These are phyloP conservation scores for Drosophila emarginata DNA, from an alignment of 2,888 invertebrate genomes.

Conservation along the genomic window DNA sequence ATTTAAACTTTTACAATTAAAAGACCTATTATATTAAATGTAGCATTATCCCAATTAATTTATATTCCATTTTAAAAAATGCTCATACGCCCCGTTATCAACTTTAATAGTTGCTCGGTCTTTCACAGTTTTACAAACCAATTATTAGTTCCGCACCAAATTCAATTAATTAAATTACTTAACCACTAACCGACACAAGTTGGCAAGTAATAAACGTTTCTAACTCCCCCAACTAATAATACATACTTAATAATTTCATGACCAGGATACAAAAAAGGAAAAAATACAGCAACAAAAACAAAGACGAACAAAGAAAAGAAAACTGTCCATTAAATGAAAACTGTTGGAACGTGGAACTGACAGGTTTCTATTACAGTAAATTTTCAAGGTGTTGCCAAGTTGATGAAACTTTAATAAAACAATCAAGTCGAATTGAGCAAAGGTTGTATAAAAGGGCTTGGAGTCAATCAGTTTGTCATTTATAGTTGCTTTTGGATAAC, in stretches of 20 bases:
- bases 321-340: conserved; percentile 46
- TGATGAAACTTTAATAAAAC: conserved; percentile 46
- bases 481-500: neutral
- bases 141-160: conserved; percentile 24
- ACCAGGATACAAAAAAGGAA: conserved; percentile 22
- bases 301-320: neutral
- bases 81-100: no score
- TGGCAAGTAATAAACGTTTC: conserved; percentile 13
- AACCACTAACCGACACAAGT: conserved; percentile 22
- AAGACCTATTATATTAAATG: no score
- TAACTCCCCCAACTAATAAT: conserved; percentile 9
- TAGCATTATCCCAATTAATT: neutral
- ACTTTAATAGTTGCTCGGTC: neutral
- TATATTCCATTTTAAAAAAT: neutral
- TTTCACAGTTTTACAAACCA: conserved; percentile 21
- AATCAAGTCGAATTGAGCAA: conserved; percentile 13
- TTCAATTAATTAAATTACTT: conserved; percentile 64
- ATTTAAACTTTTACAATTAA: no score
- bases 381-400: conserved; percentile 25
- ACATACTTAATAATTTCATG: conserved; percentile 50
- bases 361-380: conserved; percentile 46
- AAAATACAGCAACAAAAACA: neutral
- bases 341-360: conserved; percentile 36
- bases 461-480: conserved; percentile 32
- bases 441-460: conserved; percentile 49